A percentile compares a stretch with the other conserved stretches of the same genome.
Evolutionary conservation across 2,888 invertebrate genomes (phyloP).

Genomic region (Epirrita christyi): DNA sequence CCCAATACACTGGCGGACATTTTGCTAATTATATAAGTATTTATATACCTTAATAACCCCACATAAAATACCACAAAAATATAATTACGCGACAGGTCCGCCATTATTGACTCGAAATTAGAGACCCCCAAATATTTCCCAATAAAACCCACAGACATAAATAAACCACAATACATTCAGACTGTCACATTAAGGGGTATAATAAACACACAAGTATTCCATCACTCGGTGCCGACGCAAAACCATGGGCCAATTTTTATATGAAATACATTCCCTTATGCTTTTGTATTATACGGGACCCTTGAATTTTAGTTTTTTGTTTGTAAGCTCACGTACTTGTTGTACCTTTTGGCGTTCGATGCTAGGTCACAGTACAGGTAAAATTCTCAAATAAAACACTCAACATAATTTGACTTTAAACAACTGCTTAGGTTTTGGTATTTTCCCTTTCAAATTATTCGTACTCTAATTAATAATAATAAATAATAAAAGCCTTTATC

Average conservation of each 20-base stretch:
- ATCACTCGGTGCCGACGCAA: slow-evolving; percentile 60
- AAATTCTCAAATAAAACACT: slow-evolving; percentile 37
- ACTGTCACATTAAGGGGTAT: slow-evolving; percentile 74
- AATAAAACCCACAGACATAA: slow-evolving; percentile 42
- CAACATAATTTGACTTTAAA: not conserved
- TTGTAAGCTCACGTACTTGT: slow-evolving; percentile 41
- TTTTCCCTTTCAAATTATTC: too few species aligned
- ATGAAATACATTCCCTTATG: slow-evolving; percentile 41
- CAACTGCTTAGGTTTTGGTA: too few species aligned
- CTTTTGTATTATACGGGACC: slow-evolving; percentile 33
- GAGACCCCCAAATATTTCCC: slow-evolving; percentile 26
- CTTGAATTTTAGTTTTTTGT: slow-evolving; percentile 40
- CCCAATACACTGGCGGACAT: not conserved
- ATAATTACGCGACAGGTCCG: slow-evolving; percentile 17
- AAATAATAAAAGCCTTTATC: too few species aligned
- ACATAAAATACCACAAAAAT: slow-evolving; percentile 15
- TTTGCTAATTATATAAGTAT: too few species aligned
- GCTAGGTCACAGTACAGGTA: slow-evolving; percentile 40
- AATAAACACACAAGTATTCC: slow-evolving; percentile 70
- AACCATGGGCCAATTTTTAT: slow-evolving; percentile 52
- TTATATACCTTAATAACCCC: too few species aligned
- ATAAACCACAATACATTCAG: slow-evolving; percentile 64
- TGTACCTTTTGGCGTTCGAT: slow-evolving; percentile 45
- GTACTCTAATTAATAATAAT: too few species aligned
- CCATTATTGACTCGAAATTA: slow-evolving; percentile 24